These are phyloP conservation scores for Catharus bicknelli DNA, from an alignment of 2,113 vertebrate species.

Conservation along the genomic window DNA sequence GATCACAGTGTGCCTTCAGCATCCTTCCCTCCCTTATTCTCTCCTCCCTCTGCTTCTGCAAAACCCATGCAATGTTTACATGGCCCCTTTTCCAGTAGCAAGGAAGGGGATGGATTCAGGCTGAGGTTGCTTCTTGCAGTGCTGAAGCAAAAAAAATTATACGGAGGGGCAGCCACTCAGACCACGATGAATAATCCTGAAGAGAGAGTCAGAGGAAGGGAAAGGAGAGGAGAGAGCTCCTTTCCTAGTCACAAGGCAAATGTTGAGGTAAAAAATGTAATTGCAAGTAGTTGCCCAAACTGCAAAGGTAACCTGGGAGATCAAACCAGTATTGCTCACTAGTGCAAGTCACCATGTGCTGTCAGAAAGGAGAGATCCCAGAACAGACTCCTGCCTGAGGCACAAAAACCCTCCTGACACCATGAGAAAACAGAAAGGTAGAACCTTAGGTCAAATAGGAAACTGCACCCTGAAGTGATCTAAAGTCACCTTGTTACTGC, in stretches of 20 bases:
- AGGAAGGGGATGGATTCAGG: background rate
- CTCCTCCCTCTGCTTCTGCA: background rate
- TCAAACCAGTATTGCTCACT: background rate
- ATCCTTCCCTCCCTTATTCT: background rate
- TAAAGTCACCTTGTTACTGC: background rate
- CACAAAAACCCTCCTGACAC: background rate
- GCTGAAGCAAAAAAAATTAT: background rate
- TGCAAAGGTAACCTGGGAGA: background rate
- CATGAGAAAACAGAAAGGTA: background rate
- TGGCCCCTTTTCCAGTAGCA: background rate
- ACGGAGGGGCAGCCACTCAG: background rate
- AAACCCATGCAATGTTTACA: background rate
- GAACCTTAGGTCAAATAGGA: background rate
- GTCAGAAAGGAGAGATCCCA: background rate
- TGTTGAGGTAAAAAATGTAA: background rate
- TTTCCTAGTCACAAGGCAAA: background rate
- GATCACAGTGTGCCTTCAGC: background rate
- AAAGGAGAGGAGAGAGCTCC: background rate
- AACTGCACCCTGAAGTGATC: background rate
- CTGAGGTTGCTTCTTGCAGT: background rate
- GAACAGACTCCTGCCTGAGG: background rate
- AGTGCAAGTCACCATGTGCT: accelerated
- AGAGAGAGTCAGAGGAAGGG: background rate
- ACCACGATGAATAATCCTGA: background rate
- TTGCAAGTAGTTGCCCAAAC: background rate